Base-by-base conservation (phyloP, 2,888 invertebrate species). In the Taenaris catops region DNA sequence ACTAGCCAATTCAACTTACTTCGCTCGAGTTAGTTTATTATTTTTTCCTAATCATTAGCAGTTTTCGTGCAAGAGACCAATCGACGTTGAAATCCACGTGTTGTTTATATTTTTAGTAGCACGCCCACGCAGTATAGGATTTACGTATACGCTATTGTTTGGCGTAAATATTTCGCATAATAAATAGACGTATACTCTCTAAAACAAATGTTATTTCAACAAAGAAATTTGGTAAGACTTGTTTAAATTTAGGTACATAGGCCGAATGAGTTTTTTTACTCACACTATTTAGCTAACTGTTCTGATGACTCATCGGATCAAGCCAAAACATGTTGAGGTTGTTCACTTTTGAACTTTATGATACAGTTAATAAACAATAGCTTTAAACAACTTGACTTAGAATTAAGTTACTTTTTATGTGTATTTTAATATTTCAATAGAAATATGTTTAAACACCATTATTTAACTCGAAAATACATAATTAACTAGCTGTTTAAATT, bases 61-160 rank as follows among this genome's bases (percentile, higher is more conserved):
- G n/a, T n/a, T n/a, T n/a, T n/a, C n/a, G n/a, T n/a, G n/a, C n/a
- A n/a, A n/a, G n/a, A n/a, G n/a, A n/a, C n/a, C n/a, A 7, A 2
- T 17, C 16, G 27, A 29, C 51, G 51, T 45, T 41, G 46, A 35
- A 35, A 58, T 75, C 76, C 83, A 84, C 84, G 84, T 84, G 84
- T 76, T 81, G 79, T 81, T 83, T 76, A 69, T 84, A 83, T 83
- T 78, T 83, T 71, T 81, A 81, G 79, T 65, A 48, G 57, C 56
- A 53, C 67, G 59, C 78, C 75, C 69, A 78, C 83, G 74, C 74
- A 65, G 53, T 61, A 53, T 63, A 53, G 57, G 55, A 58, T 58
- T 56, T 56, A 58, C 60, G 55, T 59, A 44, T 43, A 43, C 40
- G 44, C 58, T 62, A 55, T 63, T 64, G 58, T 65, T 63, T 49